Evolutionary conservation across 1,140 invertebrate genomes (phyloP), one percentile per base, ranked within the genome.

Genomic region (Aphidius ervi): DNA sequence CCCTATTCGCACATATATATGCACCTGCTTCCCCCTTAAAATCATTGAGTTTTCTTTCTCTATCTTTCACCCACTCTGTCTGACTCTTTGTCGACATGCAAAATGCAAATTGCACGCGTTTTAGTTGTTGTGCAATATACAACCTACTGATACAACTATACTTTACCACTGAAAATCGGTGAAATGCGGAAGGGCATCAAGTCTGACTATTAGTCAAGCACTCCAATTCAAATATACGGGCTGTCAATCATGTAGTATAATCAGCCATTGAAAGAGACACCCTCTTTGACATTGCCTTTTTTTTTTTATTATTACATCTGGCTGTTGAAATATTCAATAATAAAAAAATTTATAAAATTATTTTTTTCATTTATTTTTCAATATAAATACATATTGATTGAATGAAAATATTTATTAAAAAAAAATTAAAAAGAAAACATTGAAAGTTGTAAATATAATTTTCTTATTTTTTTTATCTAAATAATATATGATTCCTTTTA

Each of bases 151-250:
- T 42, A 54, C 52, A 10, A 54, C 52, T 54, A 40, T 54, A 8
- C 16, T 54, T 37, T 42, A 54, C 52, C 52, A 8, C 52, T 31
- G 23, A 31, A 31, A 31, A 31, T 31, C 4, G 2, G 23, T 41
- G 39, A 42, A 54, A 54, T 41, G 39, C 42, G 50, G 50, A 52
- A 31, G 37, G 37, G 50, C 42, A 31, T 23, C 37, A 37, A 37
- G 16, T 41, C 50, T 52, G 50, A 52, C 52, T 54, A 54, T 54
- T 54, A 54, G 52, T 54, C 52, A 54, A 54, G 39, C 52, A 54
- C 52, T 54, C 10, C 40, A 54, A 54, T 54, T 54, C 40, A 39
- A 54, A 41, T 54, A 54, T 54, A 54, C 52, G 52, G 52, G 40
- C 52, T 54, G 52, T 54, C 52, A 54, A 54, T 54, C 52, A 54